phyloP scores from a whole-genome alignment of 2,888 invertebrate species.

The Synergus japonicus region DNA sequence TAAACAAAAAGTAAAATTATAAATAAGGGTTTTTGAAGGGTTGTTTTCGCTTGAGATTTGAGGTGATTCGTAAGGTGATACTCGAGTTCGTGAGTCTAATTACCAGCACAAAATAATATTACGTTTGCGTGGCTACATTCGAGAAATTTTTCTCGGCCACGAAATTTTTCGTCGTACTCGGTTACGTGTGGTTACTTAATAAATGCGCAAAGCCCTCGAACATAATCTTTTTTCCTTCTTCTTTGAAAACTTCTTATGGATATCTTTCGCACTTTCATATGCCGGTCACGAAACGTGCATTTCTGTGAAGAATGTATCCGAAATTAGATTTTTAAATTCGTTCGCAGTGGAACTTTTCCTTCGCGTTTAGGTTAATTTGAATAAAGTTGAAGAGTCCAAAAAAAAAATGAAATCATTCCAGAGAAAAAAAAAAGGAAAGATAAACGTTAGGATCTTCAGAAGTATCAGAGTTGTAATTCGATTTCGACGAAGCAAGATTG shows the following conservation, averaged over 20 bases:
- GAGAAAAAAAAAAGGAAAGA: neutral
- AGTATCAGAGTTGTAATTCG: neutral
- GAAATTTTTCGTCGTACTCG: neutral
- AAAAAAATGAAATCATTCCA: no score
- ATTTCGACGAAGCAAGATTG: slow-evolving; percentile 32
- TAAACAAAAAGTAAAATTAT: no score
- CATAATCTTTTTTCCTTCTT: neutral
- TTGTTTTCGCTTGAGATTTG: neutral
- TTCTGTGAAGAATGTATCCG: neutral
- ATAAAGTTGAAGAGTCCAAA: neutral
- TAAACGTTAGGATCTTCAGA: neutral
- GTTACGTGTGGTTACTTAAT: slow-evolving; percentile 1
- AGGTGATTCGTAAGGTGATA: neutral
- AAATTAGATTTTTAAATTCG: slow-evolving; percentile 19
- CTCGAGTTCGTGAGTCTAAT: neutral
- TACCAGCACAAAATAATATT: neutral
- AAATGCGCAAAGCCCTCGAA: neutral
- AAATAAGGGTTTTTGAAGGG: no score
- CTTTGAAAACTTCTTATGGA: neutral
- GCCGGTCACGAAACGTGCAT: neutral
- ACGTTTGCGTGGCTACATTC: neutral
- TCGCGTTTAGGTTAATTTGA: neutral
- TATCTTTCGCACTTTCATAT: neutral
- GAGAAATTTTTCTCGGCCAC: neutral
- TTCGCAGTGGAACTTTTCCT: neutral